These are phyloP conservation scores for Bicyclus anynana DNA, from an alignment of 1,140 invertebrate species.

Conservation along the genomic window DNA sequence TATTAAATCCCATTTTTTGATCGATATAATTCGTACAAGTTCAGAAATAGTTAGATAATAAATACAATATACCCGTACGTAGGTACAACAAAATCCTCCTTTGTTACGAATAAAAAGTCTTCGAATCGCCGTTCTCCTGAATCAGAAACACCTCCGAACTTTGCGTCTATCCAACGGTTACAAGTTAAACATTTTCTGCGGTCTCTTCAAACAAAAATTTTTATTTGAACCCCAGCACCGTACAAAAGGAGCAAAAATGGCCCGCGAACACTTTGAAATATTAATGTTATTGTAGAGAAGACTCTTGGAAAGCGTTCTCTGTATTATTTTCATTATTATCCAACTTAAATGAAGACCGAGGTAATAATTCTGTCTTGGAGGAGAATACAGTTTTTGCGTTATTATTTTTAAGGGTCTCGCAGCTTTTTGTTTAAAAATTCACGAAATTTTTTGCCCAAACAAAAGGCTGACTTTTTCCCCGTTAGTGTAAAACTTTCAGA, in stretches of 20 bases:
- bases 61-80: too few relatives aligned
- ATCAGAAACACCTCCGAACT: conserved; percentile 16
- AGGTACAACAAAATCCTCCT: too few relatives aligned
- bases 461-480: background rate
- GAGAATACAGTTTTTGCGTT: conserved; percentile 33
- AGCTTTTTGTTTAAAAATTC: conserved; percentile 13
- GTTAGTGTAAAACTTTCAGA: background rate
- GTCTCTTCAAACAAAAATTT: conserved; percentile 52
- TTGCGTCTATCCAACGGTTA: conserved; percentile 20
- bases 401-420: conserved; percentile 31
- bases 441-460: conserved; percentile 13
- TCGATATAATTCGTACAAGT: too few relatives aligned
- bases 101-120: background rate
- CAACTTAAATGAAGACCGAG: conserved; percentile 36
- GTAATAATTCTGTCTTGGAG: conserved; percentile 35
- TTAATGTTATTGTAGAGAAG: conserved; percentile 46
- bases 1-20: too few relatives aligned
- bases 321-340: conserved; percentile 50
- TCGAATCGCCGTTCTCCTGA: background rate
- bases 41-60: too few relatives aligned
- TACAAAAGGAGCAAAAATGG: conserved; percentile 43
- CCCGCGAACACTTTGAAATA: conserved; percentile 47
- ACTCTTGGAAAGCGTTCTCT: conserved; percentile 42
- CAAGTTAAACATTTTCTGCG: conserved; percentile 33
- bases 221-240: conserved; percentile 35